These are phyloP conservation scores for Zootermopsis nevadensis DNA, from an alignment of 2,888 invertebrate genomes.

Conservation along the genomic window DNA sequence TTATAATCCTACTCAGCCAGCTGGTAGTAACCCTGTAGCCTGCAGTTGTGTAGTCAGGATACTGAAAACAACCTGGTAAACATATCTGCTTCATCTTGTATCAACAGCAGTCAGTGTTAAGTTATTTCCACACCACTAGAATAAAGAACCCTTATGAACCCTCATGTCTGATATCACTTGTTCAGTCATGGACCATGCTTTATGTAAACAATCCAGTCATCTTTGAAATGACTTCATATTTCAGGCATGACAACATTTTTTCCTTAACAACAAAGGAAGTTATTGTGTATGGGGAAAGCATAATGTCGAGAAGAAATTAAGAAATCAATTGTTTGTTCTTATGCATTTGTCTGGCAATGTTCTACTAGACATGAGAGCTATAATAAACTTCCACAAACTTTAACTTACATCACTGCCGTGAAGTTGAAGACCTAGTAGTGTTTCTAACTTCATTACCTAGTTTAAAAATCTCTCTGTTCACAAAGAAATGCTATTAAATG, in stretches of 20 bases:
- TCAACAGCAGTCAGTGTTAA: not conserved
- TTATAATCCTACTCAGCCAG: not conserved
- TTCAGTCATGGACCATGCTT: conserved; percentile 33
- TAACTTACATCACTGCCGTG: conserved; percentile 25
- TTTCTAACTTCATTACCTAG: conserved; percentile 48
- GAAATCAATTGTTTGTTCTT: not conserved
- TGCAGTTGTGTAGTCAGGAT: not conserved
- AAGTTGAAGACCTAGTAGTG: conserved; percentile 45
- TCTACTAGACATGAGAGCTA: conserved; percentile 19
- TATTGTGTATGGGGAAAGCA: not conserved
- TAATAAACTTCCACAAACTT: conserved; percentile 15
- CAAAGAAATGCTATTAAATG: not conserved
- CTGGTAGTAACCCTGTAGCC: conserved; percentile 8
- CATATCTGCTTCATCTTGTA: not conserved
- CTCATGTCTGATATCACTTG: not conserved
- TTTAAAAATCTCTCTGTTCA: conserved; percentile 41
- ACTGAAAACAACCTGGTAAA: not conserved
- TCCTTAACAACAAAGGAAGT: too few species aligned
- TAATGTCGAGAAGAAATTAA: not conserved
- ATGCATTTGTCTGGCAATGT: conserved; percentile 36
- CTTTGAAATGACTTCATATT: conserved; percentile 19
- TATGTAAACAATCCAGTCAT: conserved; percentile 37
- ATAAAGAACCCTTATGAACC: conserved; percentile 11
- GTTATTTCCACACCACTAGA: conserved; percentile 9
- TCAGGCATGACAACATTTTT: not conserved